A percentile compares a stretch with the other conserved stretches of the same genome.
Evolutionary conservation across 2,888 invertebrate species (phyloP).

Genomic region (Phengaris arion): DNA sequence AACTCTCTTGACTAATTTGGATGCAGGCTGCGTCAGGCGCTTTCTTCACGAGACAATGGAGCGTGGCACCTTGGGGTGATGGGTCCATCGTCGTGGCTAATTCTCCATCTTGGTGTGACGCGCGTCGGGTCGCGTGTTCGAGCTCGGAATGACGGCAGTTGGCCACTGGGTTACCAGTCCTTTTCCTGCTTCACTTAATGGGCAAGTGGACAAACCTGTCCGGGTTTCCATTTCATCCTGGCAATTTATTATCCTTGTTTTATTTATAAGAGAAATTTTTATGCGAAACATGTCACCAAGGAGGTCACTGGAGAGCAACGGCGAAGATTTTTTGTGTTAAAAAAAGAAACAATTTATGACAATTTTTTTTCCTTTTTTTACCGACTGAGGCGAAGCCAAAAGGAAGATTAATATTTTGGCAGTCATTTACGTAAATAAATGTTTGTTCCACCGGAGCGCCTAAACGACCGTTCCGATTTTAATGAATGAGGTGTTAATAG

Average conservation of each 20-base stretch:
- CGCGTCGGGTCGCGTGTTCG: slow-evolving; percentile 62
- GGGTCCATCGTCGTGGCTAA: slow-evolving; percentile 47
- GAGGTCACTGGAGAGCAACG: too few species aligned
- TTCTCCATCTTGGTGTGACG: slow-evolving; percentile 53
- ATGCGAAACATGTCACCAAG: too few species aligned
- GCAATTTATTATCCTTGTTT: slow-evolving; percentile 23
- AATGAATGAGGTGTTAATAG: too few species aligned
- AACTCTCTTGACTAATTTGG: slow-evolving; percentile 73
- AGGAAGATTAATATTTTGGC: too few species aligned
- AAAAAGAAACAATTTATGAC: too few species aligned
- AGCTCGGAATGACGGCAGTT: slow-evolving; percentile 74
- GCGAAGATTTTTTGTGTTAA: too few species aligned
- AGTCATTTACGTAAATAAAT: too few species aligned
- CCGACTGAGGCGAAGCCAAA: too few species aligned
- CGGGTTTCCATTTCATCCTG: slow-evolving; percentile 30
- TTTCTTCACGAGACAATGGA: slow-evolving; percentile 71
- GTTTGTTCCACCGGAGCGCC: too few species aligned
- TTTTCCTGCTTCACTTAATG: slow-evolving; percentile 72
- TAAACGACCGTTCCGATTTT: too few species aligned
- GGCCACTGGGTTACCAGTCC: slow-evolving; percentile 78
- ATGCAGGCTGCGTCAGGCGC: slow-evolving; percentile 67
- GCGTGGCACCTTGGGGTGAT: slow-evolving; percentile 60
- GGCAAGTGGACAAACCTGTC: slow-evolving; percentile 40
- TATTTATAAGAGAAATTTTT: slow-evolving; percentile 23
- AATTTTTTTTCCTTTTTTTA: too few species aligned